A percentile compares a stretch with the other conserved stretches of the same genome.
phyloP scores from a whole-genome alignment of 2,888 invertebrate species.

The Lydus trimaculatus region DNA sequence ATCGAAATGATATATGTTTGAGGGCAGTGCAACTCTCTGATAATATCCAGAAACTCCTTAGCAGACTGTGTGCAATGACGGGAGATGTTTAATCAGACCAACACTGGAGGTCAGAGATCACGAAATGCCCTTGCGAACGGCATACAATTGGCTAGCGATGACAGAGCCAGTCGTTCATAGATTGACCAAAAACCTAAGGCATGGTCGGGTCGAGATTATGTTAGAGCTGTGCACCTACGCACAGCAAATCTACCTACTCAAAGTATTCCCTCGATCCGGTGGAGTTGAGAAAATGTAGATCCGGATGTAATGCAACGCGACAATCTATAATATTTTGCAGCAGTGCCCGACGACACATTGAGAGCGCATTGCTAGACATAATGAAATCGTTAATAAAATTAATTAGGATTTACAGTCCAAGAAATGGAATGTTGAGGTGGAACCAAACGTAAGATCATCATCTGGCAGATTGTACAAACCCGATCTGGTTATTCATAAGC shows the following conservation, averaged over 20 bases:
- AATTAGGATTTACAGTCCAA: neutral
- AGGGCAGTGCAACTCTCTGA: neutral
- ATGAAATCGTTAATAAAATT: neutral
- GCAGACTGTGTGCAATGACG: fast-evolving
- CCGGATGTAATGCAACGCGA: neutral
- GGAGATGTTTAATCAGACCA: neutral
- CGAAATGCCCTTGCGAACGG: neutral
- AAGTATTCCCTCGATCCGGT: neutral
- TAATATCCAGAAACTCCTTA: fast-evolving
- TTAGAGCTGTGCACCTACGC: neutral
- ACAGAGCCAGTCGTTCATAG: slow-evolving; percentile 32
- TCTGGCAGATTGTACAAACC: neutral
- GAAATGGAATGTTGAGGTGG: neutral
- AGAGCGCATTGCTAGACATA: neutral
- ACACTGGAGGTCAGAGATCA: neutral
- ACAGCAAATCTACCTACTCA: slow-evolving; percentile 5
- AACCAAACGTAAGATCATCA: neutral
- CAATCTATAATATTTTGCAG: neutral
- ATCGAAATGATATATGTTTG: neutral
- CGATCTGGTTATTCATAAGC: neutral
- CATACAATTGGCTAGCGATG: neutral
- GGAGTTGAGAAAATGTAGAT: neutral
- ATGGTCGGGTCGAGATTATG: slow-evolving; percentile 1
- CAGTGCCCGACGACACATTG: neutral
- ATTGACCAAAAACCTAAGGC: neutral